phyloP scores from a whole-genome alignment of 2,888 invertebrate genomes.

The Trichopria drosophilae region DNA sequence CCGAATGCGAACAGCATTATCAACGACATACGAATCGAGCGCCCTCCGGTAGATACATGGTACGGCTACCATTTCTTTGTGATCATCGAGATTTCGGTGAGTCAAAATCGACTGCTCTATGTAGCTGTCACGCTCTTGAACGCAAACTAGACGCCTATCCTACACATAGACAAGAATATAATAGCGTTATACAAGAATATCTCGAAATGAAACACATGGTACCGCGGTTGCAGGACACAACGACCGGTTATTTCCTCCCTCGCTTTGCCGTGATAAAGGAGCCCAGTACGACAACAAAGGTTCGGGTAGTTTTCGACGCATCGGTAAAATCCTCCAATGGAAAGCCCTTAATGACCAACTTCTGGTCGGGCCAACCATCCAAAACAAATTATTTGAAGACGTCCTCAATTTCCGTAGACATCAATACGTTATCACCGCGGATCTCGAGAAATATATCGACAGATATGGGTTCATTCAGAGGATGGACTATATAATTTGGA shows the following conservation, averaged over 20 bases:
- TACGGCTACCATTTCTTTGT: neutral
- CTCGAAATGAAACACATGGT: neutral
- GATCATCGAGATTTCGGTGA: neutral
- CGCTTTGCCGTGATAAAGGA: neutral
- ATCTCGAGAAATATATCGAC: constrained; percentile 1
- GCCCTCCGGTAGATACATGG: neutral
- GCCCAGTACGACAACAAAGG: neutral
- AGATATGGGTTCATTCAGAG: too few species aligned
- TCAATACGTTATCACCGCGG: neutral
- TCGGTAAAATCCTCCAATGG: too few species aligned
- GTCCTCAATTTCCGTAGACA: neutral
- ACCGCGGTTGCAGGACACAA: neutral
- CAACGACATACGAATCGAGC: neutral
- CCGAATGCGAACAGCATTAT: neutral
- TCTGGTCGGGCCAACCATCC: neutral
- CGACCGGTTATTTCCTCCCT: neutral
- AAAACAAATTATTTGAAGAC: neutral
- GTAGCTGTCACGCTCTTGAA: neutral
- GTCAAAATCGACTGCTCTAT: neutral
- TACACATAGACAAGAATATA: neutral
- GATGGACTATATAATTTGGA: too few species aligned
- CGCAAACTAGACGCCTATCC: neutral
- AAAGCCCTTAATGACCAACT: neutral
- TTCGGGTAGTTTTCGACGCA: too few species aligned
- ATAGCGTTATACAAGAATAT: neutral